A percentile compares a stretch with the other conserved stretches of the same genome.
Conservation (phyloP, 2,888 invertebrate species). For the Dicranocentrus wangi region DNA sequence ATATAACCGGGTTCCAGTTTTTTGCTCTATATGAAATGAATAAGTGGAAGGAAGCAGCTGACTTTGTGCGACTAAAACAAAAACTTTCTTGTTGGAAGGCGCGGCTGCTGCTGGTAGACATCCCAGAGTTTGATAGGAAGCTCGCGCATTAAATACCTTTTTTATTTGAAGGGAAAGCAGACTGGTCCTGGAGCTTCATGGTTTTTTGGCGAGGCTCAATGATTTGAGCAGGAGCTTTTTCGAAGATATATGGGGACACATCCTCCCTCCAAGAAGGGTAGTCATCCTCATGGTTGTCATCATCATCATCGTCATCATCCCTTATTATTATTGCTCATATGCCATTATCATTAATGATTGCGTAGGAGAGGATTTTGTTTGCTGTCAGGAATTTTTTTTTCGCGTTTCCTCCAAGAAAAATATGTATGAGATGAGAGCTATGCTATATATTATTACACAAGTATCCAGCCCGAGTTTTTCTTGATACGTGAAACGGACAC, state of each 20-base stretch:
- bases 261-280: slow-evolving; percentile 12
- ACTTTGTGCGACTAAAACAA: slow-evolving; percentile 36
- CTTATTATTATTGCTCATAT: slow-evolving; percentile 47
- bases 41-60: slow-evolving; percentile 56
- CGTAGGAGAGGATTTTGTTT: slow-evolving; percentile 19
- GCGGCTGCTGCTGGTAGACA: background rate
- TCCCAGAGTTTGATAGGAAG: background rate
- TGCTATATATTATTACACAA: too few species aligned
- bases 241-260: slow-evolving; percentile 22
- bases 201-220: background rate
- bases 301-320: slow-evolving; percentile 17
- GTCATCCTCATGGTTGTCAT: slow-evolving; percentile 18
- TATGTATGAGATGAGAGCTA: too few species aligned
- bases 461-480: too few species aligned
- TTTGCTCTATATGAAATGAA: slow-evolving; percentile 43
- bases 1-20: background rate
- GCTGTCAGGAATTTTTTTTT: background rate
- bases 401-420: background rate
- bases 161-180: slow-evolving; percentile 8
- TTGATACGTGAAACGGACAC: too few species aligned
- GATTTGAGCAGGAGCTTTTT: background rate
- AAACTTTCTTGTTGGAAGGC: background rate
- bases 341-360: slow-evolving; percentile 48
- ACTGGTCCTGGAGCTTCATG: slow-evolving; percentile 4
- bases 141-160: slow-evolving; percentile 38